These are phyloP conservation scores for Ceratoteleas bidentatus DNA, from an alignment of 1,140 invertebrate species.

Conservation along the genomic window DNA sequence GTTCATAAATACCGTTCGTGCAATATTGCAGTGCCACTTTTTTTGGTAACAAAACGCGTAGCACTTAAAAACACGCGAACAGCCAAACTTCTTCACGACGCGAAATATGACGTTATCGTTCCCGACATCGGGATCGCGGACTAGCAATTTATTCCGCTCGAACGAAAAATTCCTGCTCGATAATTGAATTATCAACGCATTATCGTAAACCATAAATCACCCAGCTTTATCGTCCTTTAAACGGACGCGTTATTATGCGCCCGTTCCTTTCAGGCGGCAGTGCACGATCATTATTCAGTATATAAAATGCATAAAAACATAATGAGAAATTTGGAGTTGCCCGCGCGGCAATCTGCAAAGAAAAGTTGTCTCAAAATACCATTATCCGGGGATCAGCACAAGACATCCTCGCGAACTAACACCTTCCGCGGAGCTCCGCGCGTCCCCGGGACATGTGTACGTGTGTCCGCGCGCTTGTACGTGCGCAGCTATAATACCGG, in stretches of 20 bases:
- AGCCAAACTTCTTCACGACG: not conserved
- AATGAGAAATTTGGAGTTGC: constrained; percentile 56
- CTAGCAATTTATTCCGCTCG: constrained; percentile 9
- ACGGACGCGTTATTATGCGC: constrained; percentile 22
- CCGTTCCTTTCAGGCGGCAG: constrained; percentile 14
- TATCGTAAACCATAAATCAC: constrained; percentile 41
- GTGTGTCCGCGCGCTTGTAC: not conserved
- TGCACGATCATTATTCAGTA: constrained; percentile 41
- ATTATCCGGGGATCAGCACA: constrained; percentile 65
- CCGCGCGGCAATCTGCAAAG: constrained; percentile 57
- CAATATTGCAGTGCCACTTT: too few species aligned
- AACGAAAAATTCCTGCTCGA: constrained; percentile 20
- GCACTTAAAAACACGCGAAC: not conserved
- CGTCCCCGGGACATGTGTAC: not conserved
- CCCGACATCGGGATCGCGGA: constrained; percentile 6
- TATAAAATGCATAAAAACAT: constrained; percentile 61
- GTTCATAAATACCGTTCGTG: too few species aligned
- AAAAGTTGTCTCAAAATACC: constrained; percentile 67
- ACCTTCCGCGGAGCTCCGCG: constrained; percentile 15
- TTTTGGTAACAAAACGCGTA: too few species aligned
- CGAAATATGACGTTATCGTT: constrained; percentile 9
- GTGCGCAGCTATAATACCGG: constrained; percentile 13
- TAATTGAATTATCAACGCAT: constrained; percentile 51
- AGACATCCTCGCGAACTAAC: constrained; percentile 64
- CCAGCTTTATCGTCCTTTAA: constrained; percentile 27